Base-by-base conservation (phyloP, 2,113 vertebrate species). In the Uropsilus gracilis region DNA sequence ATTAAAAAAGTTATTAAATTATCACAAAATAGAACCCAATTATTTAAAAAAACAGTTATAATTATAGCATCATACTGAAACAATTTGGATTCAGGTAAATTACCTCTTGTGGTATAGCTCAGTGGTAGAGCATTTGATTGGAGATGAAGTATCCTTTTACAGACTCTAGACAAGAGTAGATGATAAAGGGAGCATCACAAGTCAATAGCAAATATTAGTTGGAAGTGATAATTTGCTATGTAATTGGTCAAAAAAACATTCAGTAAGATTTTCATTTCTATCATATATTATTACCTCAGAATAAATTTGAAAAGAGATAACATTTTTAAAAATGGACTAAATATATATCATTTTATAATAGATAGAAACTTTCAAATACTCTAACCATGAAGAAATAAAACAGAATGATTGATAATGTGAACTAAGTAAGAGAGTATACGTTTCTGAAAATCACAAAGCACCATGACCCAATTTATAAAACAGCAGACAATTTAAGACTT, bases 11-110 rank as follows among this genome's bases (percentile, higher is more conserved):
- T 8, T 34, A 32, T n/a, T 68, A 72, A 37, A 18, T 48, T 73
- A 68, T 30, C 22, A 87, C 8, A 50, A 50, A 82, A 82, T 69
- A 28, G 53, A 59, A 83, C 4, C 4, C 4, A 17, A 50, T 61
- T 88, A 46, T 82, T 88, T 83, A 90, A 75, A 78, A 90, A 2
- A 76, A 42, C 59, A 82, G 61, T 69, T 91, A 32, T 91, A 83
- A 83, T 88, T 14, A 16, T 48, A 48, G 42, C 8, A 37, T 66
- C 20, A 55, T 24, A 61, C 37, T 57, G 26, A n/a, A n/a, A 28
- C 3, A 64, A 48, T 72, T 13, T 80, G n/a, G 3, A 66, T 37
- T 73, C 30, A 94, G 30, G 55, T 59, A 86, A 81, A 53, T 87
- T 5, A 5, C 53, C 53, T 55, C 6, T 55, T 55, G 10, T 55